Conservation (phyloP, 2,113 vertebrate species). For the Callipepla californica region DNA sequence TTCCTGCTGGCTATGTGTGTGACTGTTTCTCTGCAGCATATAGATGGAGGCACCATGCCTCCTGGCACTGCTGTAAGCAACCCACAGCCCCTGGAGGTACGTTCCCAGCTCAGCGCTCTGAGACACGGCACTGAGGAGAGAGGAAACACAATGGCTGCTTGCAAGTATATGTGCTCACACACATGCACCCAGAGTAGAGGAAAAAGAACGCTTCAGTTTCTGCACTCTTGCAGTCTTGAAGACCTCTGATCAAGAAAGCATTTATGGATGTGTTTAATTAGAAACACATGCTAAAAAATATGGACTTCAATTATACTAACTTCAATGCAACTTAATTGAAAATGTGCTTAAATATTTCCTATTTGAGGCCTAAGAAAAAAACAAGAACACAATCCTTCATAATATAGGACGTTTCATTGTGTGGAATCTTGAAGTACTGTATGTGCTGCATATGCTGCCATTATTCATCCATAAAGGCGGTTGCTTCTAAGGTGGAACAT, state of each 20-base stretch:
- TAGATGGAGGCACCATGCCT: neutral
- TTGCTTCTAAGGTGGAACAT: slow-evolving; percentile 57
- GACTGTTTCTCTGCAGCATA: neutral
- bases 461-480: neutral
- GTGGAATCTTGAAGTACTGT: slow-evolving; percentile 33
- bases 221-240: neutral
- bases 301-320: slow-evolving; percentile 22
- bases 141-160: neutral
- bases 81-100: neutral
- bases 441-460: slow-evolving; percentile 8
- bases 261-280: slow-evolving; percentile 25
- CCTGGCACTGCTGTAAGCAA: neutral
- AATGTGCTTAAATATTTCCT: slow-evolving; percentile 61
- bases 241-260: slow-evolving; percentile 42
- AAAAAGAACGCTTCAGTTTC: neutral
- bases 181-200: neutral
- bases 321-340: slow-evolving; percentile 54
- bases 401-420: slow-evolving; percentile 16
- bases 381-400: slow-evolving; percentile 42
- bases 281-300: slow-evolving; percentile 50
- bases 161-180: neutral
- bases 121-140: neutral
- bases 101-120: neutral
- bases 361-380: slow-evolving; percentile 40
- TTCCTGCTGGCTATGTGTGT: neutral